Percentiles rank a stretch among this genome's conserved stretches.
phyloP scores from a whole-genome alignment of 2,113 vertebrate species.

The Entomyzon cyanotis region DNA sequence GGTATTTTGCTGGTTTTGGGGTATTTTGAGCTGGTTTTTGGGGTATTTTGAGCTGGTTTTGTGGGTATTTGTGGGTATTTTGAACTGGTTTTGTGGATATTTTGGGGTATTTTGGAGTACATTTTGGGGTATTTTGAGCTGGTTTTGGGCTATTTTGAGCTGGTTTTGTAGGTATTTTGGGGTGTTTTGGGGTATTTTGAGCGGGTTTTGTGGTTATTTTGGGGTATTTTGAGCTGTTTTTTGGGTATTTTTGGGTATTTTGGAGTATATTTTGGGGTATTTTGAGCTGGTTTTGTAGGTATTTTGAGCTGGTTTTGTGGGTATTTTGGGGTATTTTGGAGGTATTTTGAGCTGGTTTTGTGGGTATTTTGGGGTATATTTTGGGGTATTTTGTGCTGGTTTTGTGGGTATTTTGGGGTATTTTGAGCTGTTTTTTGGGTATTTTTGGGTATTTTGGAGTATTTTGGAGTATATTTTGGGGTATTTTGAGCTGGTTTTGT shows the following conservation, averaged over 20 bases:
- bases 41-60: not conserved
- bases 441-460: no score
- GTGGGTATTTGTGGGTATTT: not conserved
- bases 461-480: not conserved
- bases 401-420: not conserved
- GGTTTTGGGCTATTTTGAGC: no score
- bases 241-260: no score
- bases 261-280: no score
- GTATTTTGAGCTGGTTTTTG: not conserved
- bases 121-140: not conserved
- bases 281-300: no score
- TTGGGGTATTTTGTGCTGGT: no score
- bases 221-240: not conserved
- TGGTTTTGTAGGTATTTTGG: not conserved
- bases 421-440: not conserved
- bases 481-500: not conserved
- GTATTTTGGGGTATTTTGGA: not conserved
- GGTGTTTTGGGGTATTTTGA: not conserved
- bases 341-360: not conserved
- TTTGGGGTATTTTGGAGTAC: no score
- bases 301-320: no score
- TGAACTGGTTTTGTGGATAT: no score
- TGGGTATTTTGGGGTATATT: not conserved
- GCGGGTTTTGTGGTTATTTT: no score
- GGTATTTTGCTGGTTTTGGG: no score